Percentiles rank a stretch among this genome's conserved stretches.
phyloP scores from a whole-genome alignment of 2,113 vertebrate genomes.

The Lichenostomus cassidix region DNA sequence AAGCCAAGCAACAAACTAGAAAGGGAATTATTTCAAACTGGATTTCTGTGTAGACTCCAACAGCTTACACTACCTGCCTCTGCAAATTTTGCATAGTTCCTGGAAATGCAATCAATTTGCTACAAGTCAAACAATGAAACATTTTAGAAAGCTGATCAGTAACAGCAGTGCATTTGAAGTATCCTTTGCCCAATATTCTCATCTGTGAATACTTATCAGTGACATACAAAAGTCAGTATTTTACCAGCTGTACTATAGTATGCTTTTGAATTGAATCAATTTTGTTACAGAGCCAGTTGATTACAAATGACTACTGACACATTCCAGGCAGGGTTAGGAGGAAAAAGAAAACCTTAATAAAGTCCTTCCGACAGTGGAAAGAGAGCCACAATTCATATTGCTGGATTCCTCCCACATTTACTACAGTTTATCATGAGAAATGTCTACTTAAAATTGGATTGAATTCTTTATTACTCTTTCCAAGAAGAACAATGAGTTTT shows the following conservation, averaged over 20 bases:
- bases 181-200: neutral
- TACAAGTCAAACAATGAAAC: constrained; percentile 20
- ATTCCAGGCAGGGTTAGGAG: neutral
- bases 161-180: neutral
- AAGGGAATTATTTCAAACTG: neutral
- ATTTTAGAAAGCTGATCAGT: neutral
- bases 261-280: neutral
- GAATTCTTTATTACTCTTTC: constrained; percentile 5
- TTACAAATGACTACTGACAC: constrained; percentile 1
- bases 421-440: neutral
- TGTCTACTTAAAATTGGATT: neutral
- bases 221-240: neutral
- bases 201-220: neutral
- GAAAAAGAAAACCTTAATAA: neutral
- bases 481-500: neutral
- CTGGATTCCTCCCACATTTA: neutral
- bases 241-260: neutral
- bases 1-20: neutral
- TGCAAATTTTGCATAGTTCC: constrained; percentile 8
- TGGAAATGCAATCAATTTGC: constrained; percentile 35
- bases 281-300: neutral
- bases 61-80: constrained; percentile 36
- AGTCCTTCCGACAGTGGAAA: neutral
- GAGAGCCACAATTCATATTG: neutral
- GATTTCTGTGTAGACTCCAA: constrained; percentile 22